phyloP scores from a whole-genome alignment of 2,113 vertebrate species.

The Aramus guarauna region DNA sequence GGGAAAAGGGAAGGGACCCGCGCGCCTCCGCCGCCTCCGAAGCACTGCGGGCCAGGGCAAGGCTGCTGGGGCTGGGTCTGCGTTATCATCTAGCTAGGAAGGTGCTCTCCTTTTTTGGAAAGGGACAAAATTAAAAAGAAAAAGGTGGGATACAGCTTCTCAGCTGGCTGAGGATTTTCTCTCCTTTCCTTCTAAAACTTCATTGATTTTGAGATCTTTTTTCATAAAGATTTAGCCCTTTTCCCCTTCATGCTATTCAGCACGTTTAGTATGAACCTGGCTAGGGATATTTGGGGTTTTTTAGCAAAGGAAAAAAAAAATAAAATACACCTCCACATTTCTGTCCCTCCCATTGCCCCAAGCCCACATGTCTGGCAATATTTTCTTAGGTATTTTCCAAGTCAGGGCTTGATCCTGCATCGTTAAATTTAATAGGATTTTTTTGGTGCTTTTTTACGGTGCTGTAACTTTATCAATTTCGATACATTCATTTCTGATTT shows the following conservation, averaged over 20 bases:
- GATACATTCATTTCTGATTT: background rate
- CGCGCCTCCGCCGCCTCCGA: rapidly evolving
- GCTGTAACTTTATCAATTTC: constrained; percentile 13
- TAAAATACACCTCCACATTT: background rate
- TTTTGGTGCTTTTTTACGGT: background rate
- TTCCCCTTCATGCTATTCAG: background rate
- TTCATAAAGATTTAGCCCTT: background rate
- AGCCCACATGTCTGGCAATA: background rate
- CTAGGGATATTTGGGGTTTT: background rate
- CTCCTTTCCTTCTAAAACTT: background rate
- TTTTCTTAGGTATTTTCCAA: constrained; percentile 6
- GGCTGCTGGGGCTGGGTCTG: background rate
- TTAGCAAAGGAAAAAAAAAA: background rate
- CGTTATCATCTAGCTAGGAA: rapidly evolving
- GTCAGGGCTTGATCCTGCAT: background rate
- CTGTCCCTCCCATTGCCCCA: background rate
- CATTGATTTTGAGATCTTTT: background rate
- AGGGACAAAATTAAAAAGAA: background rate
- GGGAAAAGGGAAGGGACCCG: background rate
- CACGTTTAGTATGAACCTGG: background rate
- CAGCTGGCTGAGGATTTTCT: background rate
- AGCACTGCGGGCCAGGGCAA: background rate
- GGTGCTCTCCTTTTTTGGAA: background rate
- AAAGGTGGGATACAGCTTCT: background rate
- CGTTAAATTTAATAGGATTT: background rate